phyloP scores from a whole-genome alignment of 2,113 vertebrate species.

The Spea multiplicata region DNA sequence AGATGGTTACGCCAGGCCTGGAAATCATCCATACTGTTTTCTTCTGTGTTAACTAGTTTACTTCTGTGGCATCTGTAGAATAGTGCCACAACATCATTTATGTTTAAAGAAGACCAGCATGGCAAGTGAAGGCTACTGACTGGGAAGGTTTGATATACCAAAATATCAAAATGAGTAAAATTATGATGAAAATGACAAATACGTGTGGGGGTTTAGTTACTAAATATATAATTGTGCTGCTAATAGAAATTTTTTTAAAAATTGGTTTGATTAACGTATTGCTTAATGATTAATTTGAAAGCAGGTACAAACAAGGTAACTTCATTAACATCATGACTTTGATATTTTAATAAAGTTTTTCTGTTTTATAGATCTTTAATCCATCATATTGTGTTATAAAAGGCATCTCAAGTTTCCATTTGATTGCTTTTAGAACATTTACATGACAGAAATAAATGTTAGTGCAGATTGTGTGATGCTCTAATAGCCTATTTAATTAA shows the following conservation, averaged over 20 bases:
- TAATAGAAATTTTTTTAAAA: slow-evolving; percentile 21
- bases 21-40: too few relatives aligned
- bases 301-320: slow-evolving; percentile 27
- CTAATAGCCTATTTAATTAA: slow-evolving; percentile 24
- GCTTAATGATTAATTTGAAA: slow-evolving; percentile 35
- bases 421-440: slow-evolving; percentile 40
- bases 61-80: too few relatives aligned
- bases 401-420: slow-evolving; percentile 37
- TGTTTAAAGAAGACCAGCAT: too few relatives aligned
- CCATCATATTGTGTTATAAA: slow-evolving; percentile 30
- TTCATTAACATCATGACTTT: slow-evolving; percentile 39
- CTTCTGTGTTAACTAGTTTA: too few relatives aligned
- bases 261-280: slow-evolving; percentile 16
- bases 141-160: too few relatives aligned
- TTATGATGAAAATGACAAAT: too few relatives aligned
- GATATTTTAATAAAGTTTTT: slow-evolving; percentile 35
- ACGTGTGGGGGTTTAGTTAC: too few relatives aligned
- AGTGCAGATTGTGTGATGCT: too few relatives aligned
- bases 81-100: too few relatives aligned
- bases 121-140: too few relatives aligned
- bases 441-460: slow-evolving; percentile 39
- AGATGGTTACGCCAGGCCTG: too few relatives aligned
- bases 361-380: slow-evolving; percentile 37
- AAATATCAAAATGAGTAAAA: too few relatives aligned
- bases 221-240: not conserved